Evolutionary conservation across 2,797 vertebrate species (phyloP).

Genomic region (Sebastes taczanowskii): DNA sequence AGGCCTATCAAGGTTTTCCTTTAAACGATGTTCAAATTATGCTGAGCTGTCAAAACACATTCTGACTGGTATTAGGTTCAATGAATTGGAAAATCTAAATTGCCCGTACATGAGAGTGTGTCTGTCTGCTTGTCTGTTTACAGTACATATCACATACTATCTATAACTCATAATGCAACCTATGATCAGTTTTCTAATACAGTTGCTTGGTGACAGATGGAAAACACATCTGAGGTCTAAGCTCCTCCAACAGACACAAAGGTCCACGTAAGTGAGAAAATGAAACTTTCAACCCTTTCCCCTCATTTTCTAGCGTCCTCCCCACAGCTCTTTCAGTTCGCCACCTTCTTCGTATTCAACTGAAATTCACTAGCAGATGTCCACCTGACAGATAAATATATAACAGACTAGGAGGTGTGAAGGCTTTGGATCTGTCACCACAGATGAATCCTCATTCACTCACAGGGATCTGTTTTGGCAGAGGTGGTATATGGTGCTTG

Average conservation of each 20-base stretch:
- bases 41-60: background rate
- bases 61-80: background rate
- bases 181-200: background rate
- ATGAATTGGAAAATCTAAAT: background rate
- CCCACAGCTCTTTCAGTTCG: conserved; percentile 20
- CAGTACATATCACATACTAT: background rate
- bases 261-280: background rate
- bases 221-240: background rate
- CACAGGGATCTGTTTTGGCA: conserved; percentile 37
- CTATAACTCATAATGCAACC: background rate
- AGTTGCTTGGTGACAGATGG: conserved; percentile 5
- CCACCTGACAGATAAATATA: conserved; percentile 45
- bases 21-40: background rate
- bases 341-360: conserved; percentile 12
- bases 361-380: conserved; percentile 60
- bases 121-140: background rate
- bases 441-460: conserved; percentile 41
- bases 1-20: background rate
- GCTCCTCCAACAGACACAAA: background rate
- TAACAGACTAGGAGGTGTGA: conserved; percentile 42
- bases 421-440: conserved; percentile 40
- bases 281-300: background rate
- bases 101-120: background rate
- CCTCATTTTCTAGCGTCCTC: conserved; percentile 3
- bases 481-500: background rate